Evolutionary conservation across 2,797 vertebrate species (phyloP), one percentile per base, ranked within the genome.

Genomic region (Nasua narica): DNA sequence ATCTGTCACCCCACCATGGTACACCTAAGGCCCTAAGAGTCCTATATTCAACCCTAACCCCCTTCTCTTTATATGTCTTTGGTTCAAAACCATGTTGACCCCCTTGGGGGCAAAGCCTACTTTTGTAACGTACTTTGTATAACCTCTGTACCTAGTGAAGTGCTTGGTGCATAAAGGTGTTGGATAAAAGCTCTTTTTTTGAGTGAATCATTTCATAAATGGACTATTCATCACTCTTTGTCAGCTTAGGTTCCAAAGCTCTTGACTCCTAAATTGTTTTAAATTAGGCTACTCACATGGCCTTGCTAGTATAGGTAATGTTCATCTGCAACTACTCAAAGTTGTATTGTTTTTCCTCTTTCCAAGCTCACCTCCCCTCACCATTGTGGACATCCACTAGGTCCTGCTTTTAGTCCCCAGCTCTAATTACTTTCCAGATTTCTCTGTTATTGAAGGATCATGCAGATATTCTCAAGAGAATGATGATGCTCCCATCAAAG

Each of bases 231-330:
- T 13, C 5, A 72, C 1, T 65, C 18, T 27, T 79, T 23, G 14
- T 62, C 43, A 79, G 18, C 10, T 7, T 11, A 83, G 54, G 19
- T 70, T 92, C n/a, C 56, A 56, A 87, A 88, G 13, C 32, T 14
- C 81, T 91, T 58, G 8, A 77, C 46, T 89, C 90, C 77, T 82
- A 89, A 91, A 18, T 40, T 88, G 29, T 87, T 82, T 90, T 82
- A 90, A 96, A 81, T 1, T 0, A 83, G n/a, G 43, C 18, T 81
- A 14, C 18, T 60, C 37, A 14, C 13, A 7, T 32, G 32, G 18
- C 35, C 19, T 79, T 93, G 70, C 12, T 50, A 54, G 5, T 35
- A 35, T 46, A 62, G 14, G 9, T 50, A 21, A 79, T 69, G 56
- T 76, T 56, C 27, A 60, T 46, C 15, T 43, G 35, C 78, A 90